Conservation (phyloP, 1,140 invertebrate genomes). For the Lethrus apterus region DNA sequence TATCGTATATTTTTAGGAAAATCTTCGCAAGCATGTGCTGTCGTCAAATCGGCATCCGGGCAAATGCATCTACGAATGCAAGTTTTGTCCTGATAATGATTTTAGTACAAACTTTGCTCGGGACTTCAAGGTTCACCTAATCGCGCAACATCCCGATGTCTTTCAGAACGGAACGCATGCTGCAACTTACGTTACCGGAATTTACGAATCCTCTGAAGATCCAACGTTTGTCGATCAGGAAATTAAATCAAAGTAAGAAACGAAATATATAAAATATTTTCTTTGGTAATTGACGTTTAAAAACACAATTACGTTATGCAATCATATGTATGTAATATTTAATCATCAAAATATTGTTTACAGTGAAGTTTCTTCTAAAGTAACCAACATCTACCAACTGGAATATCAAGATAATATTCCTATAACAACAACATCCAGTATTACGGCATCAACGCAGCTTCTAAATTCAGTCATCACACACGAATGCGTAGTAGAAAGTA, state of each 20-base stretch:
- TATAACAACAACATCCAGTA: slow-evolving; percentile 3
- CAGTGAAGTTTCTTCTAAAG: neutral
- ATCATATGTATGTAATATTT: neutral
- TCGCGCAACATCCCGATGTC: slow-evolving; percentile 47
- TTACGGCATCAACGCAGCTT: neutral
- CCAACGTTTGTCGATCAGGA: slow-evolving; percentile 13
- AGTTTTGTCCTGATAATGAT: slow-evolving; percentile 44
- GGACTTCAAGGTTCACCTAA: slow-evolving; percentile 59
- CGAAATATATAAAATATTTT: neutral
- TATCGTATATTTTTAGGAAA: slow-evolving; percentile 54
- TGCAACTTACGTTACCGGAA: slow-evolving; percentile 42
- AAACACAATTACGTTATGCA: neutral
- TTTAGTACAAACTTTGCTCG: slow-evolving; percentile 58
- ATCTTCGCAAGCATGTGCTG: slow-evolving; percentile 77
- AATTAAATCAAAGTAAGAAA: slow-evolving; percentile 5
- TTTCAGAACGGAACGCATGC: slow-evolving; percentile 42
- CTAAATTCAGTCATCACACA: neutral
- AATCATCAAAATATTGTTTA: neutral
- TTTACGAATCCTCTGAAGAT: slow-evolving; percentile 42
- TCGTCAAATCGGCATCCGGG: slow-evolving; percentile 72
- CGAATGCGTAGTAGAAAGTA: slow-evolving; percentile 14
- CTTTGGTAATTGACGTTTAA: neutral
- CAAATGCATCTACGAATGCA: slow-evolving; percentile 69
- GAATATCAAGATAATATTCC: slow-evolving; percentile 3
- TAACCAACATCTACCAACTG: neutral